Percentiles rank a stretch among this genome's conserved stretches.
These are phyloP conservation scores for Cromileptes altivelis DNA, from an alignment of 2,113 vertebrate species.

Conservation along the genomic window DNA sequence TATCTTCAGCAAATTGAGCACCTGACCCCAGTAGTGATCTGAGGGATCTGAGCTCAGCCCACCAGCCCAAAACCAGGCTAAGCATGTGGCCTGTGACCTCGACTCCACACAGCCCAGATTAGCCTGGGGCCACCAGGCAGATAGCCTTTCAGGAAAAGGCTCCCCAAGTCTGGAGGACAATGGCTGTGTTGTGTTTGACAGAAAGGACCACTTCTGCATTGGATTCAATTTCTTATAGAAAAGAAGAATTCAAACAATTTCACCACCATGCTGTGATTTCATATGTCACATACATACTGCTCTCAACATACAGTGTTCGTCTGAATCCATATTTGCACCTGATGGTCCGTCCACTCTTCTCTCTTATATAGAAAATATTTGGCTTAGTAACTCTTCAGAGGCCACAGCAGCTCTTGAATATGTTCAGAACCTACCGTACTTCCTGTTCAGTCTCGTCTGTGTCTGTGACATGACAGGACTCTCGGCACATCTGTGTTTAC, in stretches of 20 bases:
- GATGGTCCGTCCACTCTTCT: background rate
- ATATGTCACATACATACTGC: constrained; percentile 24
- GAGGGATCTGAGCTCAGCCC: constrained; percentile 55
- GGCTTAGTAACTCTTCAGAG: constrained; percentile 5
- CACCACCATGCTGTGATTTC: constrained; percentile 43
- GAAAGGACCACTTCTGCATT: constrained; percentile 74
- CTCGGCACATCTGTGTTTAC: constrained; percentile 75
- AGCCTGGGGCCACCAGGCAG: constrained; percentile 71
- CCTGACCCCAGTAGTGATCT: constrained; percentile 66
- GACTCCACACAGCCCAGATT: constrained; percentile 51
- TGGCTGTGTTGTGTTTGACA: constrained; percentile 77
- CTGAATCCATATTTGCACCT: constrained; percentile 13
- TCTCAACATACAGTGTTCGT: background rate
- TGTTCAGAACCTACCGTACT: constrained; percentile 29
- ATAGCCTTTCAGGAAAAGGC: constrained; percentile 75
- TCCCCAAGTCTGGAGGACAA: constrained; percentile 72
- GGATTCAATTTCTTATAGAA: constrained; percentile 69
- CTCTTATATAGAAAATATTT: background rate
- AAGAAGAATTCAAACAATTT: constrained; percentile 70
- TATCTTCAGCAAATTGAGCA: constrained; percentile 67
- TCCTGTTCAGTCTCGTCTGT: constrained; percentile 43
- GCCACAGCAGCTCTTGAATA: background rate
- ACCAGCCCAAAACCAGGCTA: constrained; percentile 63
- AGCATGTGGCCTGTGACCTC: constrained; percentile 78
- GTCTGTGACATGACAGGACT: constrained; percentile 45